Evolutionary conservation across 2,113 vertebrate species (phyloP).

Genomic region (Prochilodus magdalenae): DNA sequence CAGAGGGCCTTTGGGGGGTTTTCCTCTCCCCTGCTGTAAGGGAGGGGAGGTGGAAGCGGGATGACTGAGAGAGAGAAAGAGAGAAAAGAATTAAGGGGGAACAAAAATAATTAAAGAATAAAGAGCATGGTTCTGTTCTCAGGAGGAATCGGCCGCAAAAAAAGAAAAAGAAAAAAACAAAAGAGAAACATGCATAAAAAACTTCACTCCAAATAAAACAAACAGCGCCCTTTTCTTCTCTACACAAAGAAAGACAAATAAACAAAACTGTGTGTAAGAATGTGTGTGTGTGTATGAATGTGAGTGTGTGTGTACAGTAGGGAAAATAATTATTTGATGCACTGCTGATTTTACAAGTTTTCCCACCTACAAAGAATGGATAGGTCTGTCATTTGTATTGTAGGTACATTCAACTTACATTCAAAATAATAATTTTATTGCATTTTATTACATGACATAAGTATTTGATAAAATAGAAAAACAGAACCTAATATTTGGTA

Average conservation of each 20-base stretch:
- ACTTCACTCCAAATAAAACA: background rate
- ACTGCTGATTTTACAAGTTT: no score
- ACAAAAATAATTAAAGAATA: background rate
- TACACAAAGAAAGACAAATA: background rate
- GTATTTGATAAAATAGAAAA: no score
- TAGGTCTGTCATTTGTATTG: no score
- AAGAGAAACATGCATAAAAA: background rate
- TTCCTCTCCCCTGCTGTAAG: background rate
- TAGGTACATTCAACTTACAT: no score
- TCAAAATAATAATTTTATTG: no score
- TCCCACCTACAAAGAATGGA: no score
- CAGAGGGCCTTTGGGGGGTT: slow-evolving; percentile 12
- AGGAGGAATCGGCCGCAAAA: background rate
- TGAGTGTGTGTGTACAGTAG: no score
- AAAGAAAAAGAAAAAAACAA: background rate
- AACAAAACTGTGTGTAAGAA: background rate
- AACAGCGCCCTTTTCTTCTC: background rate
- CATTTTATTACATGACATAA: no score
- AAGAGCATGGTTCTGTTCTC: background rate
- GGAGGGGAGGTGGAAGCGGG: background rate
- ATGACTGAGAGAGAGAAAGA: background rate
- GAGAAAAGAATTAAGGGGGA: background rate
- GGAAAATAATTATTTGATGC: no score
- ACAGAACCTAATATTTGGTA: no score
- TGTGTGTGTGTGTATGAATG: no score